phyloP scores from a whole-genome alignment of 1,140 invertebrate species.

The Neuroterus valhalla region DNA sequence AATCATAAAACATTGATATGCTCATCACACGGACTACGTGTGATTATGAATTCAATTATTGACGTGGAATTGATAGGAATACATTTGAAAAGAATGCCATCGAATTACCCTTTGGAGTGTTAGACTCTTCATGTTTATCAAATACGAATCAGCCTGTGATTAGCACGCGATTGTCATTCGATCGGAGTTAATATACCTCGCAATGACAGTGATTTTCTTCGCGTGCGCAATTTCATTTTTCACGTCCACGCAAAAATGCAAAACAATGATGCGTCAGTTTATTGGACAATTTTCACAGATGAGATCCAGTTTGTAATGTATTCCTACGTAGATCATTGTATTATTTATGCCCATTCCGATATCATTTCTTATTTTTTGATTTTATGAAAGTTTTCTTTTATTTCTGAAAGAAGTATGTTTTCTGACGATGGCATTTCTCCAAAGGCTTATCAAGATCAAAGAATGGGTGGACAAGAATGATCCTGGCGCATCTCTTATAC shows the following conservation, averaged over 20 bases:
- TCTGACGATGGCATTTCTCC: slow-evolving; percentile 9
- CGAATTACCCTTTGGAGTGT: not conserved
- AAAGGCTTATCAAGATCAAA: slow-evolving; percentile 97
- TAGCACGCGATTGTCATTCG: not conserved
- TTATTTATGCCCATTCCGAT: not conserved
- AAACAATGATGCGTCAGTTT: not conserved
- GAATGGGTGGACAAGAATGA: slow-evolving; percentile 99
- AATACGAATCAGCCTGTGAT: not conserved
- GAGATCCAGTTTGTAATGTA: slow-evolving; percentile 1
- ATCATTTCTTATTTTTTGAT: slow-evolving; percentile 45
- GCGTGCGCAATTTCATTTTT: not conserved
- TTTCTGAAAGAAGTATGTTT: slow-evolving; percentile 8
- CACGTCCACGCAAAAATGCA: not conserved
- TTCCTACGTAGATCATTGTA: not conserved
- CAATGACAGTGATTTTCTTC: not conserved
- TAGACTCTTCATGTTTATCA: not conserved
- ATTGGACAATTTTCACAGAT: not conserved
- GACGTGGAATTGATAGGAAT: not conserved
- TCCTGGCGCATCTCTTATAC: slow-evolving; percentile 92
- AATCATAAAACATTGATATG: not conserved
- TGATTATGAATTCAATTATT: slow-evolving; percentile 13
- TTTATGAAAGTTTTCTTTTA: slow-evolving; percentile 16
- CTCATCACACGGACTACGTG: not conserved
- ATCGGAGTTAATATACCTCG: not conserved
- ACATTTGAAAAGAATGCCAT: not conserved